Evolutionary conservation across 1,140 invertebrate species (phyloP), one percentile per base, ranked within the genome.

Genomic region (Neelides sp.): DNA sequence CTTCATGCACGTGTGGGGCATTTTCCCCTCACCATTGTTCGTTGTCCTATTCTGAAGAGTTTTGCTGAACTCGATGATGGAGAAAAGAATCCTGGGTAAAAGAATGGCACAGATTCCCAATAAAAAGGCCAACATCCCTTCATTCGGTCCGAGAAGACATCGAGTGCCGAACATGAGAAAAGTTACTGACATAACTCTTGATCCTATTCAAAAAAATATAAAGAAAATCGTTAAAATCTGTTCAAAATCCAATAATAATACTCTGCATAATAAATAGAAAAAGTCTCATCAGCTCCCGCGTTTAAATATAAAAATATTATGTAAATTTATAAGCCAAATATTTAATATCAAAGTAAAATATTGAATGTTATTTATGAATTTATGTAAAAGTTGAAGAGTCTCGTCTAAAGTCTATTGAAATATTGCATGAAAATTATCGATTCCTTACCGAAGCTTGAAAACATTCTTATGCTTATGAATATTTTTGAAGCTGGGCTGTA

Each of bases 361-460:
- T 1, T 20, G 17, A 23, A 17, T 15, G n/a, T n/a, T n/a, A n/a
- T n/a, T n/a, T n/a, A n/a, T n/a, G n/a, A n/a, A n/a, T n/a, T n/a
- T n/a, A n/a, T n/a, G n/a, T n/a, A n/a, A n/a, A n/a, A n/a, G n/a
- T n/a, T n/a, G n/a, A n/a, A n/a, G n/a, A n/a, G n/a, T n/a, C n/a
- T n/a, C n/a, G n/a, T n/a, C n/a, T n/a, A n/a, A n/a, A n/a, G n/a
- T n/a, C n/a, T n/a, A n/a, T n/a, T n/a, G n/a, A n/a, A n/a, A n/a
- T 17, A 12, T 40, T 40, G 7, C 10, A 40, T 8, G 12, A 8
- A 7, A 19, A 12, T 10, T 40, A 40, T 40, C 17, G 8, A 8
- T 12, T 19, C 2, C 41, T 43, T 37, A 59, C 57, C 51, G 26
- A 60, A 57, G 43, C 52, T 60, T 15, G 54, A 60, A 32, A 55